Percentiles rank a stretch among this genome's conserved stretches.
Evolutionary conservation across 1,140 invertebrate genomes (phyloP).

Genomic region (Aphaenogaster rudis): DNA sequence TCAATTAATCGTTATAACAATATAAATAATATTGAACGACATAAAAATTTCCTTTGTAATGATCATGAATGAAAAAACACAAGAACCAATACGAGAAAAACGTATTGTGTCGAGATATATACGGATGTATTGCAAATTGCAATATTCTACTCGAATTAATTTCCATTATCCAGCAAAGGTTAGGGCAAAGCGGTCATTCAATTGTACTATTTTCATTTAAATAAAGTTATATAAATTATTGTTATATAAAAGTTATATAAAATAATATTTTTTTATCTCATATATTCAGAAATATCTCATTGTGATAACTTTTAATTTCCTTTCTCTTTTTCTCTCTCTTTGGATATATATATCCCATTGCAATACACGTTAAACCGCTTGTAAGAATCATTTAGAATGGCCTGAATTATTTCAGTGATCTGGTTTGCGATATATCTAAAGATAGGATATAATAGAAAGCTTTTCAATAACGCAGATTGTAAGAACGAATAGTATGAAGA

Average conservation of each 20-base stretch:
- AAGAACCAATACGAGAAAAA: neutral
- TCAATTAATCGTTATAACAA: neutral
- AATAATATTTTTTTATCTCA: neutral
- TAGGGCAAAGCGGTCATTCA: neutral
- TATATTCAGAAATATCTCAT: neutral
- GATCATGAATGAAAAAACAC: neutral
- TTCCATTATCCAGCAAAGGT: constrained; percentile 11
- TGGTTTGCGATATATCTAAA: neutral
- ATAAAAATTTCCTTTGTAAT: neutral
- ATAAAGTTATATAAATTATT: neutral
- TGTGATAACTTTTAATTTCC: constrained; percentile 11
- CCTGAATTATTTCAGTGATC: neutral
- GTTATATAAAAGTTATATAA: neutral
- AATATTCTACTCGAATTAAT: constrained; percentile 41
- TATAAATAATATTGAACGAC: neutral
- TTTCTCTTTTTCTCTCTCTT: neutral
- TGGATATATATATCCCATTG: constrained; percentile 20
- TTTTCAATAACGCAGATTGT: neutral
- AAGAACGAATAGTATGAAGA: neutral
- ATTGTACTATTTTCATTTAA: neutral
- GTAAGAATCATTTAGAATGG: neutral
- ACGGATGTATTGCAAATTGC: neutral
- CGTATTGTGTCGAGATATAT: neutral
- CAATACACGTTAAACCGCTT: neutral
- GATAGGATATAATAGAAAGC: neutral